Base-by-base conservation (phyloP, 2,797 vertebrate genomes). In the Kryptopterus vitreolus region DNA sequence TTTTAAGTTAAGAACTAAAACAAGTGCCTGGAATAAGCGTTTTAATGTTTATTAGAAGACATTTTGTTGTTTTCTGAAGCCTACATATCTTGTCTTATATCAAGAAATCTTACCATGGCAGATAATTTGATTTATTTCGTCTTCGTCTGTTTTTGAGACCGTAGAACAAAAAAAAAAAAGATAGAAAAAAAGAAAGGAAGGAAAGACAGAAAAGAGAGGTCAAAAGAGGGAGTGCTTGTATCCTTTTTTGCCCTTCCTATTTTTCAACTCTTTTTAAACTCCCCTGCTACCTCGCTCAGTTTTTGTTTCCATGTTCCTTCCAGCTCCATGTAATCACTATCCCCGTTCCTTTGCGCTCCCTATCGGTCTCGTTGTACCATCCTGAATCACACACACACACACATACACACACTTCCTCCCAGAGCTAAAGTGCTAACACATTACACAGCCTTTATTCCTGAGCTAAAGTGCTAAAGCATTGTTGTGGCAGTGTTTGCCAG, bases 401-500 rank as follows among this genome's bases (percentile, higher is more conserved):
- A 43, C 87, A 81, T 77, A 72, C 81, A 85, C 83, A 85, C 18
- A 12, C 38, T 46, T 59, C 59, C 9, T 74, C 57, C 35, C 18
- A 55, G 69, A 55, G 83, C 87, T 75, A 46, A 43, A 59, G 33
- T 43, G 43, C 73, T 20, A 75, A 43, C 57, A 48, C 29, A 75
- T 20, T n/a, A 52, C 29, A 61, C 66, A 61, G 20, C 4, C 50
- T 50, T 76, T 62, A 31, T 63, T 38, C 35, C 24, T n/a, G 26
- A 79, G 46, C 68, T 52, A 62, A 63, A 38, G 15, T 81, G 15
- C 33, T 76, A 70, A 80, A 77, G 76, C 88, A 90, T 89, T 87
- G 91, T 90, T 88, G 83, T 86, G 86, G 83, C 80, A 85, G 86
- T 72, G 71, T 89, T 91, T 92, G 91, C 89, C 90, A 92, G 88